These are phyloP conservation scores for Mastomys natalensis DNA, from an alignment of 2,113 vertebrate species.

Conservation along the genomic window DNA sequence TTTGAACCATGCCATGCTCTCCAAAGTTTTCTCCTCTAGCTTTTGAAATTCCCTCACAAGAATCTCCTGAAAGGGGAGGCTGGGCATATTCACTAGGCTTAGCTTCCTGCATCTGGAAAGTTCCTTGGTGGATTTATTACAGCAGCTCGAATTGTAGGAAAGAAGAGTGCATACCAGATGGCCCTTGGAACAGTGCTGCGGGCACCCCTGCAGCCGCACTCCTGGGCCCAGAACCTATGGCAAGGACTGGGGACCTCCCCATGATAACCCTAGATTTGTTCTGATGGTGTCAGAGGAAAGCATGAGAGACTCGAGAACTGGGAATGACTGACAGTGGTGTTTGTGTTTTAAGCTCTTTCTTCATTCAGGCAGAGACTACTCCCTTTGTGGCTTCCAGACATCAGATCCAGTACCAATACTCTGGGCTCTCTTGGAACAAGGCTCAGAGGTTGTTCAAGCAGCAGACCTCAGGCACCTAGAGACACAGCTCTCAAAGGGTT, in stretches of 20 bases:
- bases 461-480: background rate
- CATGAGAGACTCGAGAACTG: background rate
- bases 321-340: background rate
- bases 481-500: background rate
- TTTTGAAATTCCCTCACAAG: constrained; percentile 3
- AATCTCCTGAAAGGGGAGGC: background rate
- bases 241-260: background rate
- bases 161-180: background rate
- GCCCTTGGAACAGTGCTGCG: background rate
- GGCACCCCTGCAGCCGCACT: background rate
- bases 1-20: background rate
- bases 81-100: background rate
- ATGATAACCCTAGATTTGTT: background rate
- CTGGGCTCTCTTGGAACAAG: background rate
- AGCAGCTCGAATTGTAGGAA: background rate
- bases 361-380: background rate
- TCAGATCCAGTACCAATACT: background rate
- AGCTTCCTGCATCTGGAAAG: background rate
- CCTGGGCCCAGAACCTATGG: background rate
- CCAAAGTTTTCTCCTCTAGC: background rate
- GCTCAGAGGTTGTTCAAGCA: background rate
- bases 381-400: background rate
- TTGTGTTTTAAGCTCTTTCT: constrained; percentile 17
- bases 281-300: background rate
- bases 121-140: background rate